Conservation (phyloP, 2,888 invertebrate species). For the Diplolepis rosae region DNA sequence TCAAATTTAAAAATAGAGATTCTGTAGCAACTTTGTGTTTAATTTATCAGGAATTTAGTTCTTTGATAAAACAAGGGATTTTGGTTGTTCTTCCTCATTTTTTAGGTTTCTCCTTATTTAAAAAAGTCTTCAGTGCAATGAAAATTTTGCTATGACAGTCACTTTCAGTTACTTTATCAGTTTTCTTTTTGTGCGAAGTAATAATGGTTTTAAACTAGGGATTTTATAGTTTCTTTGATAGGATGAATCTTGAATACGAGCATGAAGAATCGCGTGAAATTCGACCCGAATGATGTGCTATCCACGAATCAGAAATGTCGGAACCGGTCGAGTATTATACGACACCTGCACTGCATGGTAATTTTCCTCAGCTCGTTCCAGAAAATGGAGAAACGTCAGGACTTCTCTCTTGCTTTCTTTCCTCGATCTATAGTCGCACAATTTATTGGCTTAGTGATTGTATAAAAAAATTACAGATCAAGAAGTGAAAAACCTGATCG, state of each 20-base stretch:
- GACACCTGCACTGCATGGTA: slow-evolving; percentile 40
- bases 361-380: slow-evolving; percentile 37
- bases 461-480: slow-evolving; percentile 16
- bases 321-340: slow-evolving; percentile 30
- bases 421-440: background rate
- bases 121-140: background rate
- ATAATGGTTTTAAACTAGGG: background rate
- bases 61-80: no score
- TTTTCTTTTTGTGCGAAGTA: background rate
- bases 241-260: slow-evolving; percentile 19
- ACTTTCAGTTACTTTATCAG: background rate
- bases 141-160: background rate
- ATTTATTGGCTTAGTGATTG: slow-evolving; percentile 14
- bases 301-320: slow-evolving; percentile 26
- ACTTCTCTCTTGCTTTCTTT: slow-evolving; percentile 27
- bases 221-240: background rate
- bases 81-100: no score
- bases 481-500: slow-evolving; percentile 20
- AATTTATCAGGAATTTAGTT: no score
- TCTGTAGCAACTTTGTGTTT: no score
- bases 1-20: no score
- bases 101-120: background rate
- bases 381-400: slow-evolving; percentile 40
- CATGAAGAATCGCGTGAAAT: slow-evolving; percentile 30
- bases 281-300: slow-evolving; percentile 31